These are phyloP conservation scores for Cephus runcator DNA, from an alignment of 2,888 invertebrate species.

Conservation along the genomic window DNA sequence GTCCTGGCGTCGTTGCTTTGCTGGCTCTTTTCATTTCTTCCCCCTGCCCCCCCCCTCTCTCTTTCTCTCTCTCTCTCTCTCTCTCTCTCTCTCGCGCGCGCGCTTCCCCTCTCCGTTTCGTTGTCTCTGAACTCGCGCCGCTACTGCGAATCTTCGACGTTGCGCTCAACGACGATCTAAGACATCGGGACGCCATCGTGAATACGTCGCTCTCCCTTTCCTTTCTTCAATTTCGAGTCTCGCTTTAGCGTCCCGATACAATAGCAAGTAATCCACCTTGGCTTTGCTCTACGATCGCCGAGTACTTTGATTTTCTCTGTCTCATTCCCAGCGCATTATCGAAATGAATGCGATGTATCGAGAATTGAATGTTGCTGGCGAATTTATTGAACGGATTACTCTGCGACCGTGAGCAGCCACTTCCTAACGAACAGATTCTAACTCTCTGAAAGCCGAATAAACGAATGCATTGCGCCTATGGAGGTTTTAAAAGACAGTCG, in stretches of 20 bases:
- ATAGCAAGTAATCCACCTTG: not conserved
- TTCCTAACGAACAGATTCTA: constrained; percentile 2
- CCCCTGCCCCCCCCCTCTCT: too few relatives aligned
- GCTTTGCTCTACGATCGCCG: not conserved
- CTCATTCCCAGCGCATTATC: not conserved
- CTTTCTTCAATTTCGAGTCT: not conserved
- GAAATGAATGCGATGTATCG: not conserved
- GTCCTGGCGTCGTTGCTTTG: not conserved
- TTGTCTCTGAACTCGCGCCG: not conserved
- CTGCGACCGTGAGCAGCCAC: not conserved
- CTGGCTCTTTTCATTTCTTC: not conserved
- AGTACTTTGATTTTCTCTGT: not conserved
- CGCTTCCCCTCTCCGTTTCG: not conserved
- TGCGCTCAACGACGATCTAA: not conserved
- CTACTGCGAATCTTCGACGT: not conserved
- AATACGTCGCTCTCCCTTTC: not conserved
- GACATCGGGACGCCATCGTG: not conserved
- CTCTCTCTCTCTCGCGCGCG: too few relatives aligned
- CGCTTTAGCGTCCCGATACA: not conserved
- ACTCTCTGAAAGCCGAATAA: constrained; percentile 1
- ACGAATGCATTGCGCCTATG: constrained; percentile 20
- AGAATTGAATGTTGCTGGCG: not conserved
- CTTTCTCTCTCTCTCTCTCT: too few relatives aligned
- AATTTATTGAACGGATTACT: not conserved
- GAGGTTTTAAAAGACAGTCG: constrained; percentile 22